Evolutionary conservation across 2,888 invertebrate genomes (phyloP), one percentile per base, ranked within the genome.

Genomic region (Girardia tigrina): DNA sequence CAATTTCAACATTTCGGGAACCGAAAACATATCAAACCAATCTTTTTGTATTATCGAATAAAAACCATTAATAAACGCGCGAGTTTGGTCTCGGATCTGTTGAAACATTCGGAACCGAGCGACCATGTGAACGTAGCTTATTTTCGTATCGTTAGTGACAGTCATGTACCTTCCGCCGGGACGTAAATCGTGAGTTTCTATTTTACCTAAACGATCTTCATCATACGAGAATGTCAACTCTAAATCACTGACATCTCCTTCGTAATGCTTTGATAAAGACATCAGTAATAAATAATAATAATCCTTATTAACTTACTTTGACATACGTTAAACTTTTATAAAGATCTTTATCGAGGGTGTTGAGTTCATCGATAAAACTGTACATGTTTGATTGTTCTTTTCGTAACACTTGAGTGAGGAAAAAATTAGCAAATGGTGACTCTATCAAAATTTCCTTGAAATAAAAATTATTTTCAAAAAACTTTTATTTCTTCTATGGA

Each of bases 31-130:
- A 0, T 90, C 88, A 70, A 97, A 85, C 94, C 95, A 95, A 79
- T 95, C 94, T 0, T 90, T 90, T 84, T 92, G 93, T 76, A 97
- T 91, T 76, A 98, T 91, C 2, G 94, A 91, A 78, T 93, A 88
- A 83, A 98, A 98, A 0, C 97, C 98, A 81, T 90, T 89, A 78
- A 95, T 93, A 82, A 99, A 98, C 6, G 95, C 93, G 71, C 90
- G 89, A 0, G 94, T 94, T 85, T 99, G 98, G 79, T 95, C 93
- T 81, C 91, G 91, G 79, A 98, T 98, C 86, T 97, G 97, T 8
- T 91, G 90, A 83, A 95, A 92, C 92, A 99, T 95, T 78, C 94
- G 89, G 84, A 95, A 97, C 85, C 94, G 93, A 0, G 98, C 98
- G 83, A 85, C 83, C 82, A 92, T 87, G 84, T 98, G 98, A 75